These are phyloP conservation scores for Cordilura impudica DNA, from an alignment of 2,888 invertebrate species.

Conservation along the genomic window DNA sequence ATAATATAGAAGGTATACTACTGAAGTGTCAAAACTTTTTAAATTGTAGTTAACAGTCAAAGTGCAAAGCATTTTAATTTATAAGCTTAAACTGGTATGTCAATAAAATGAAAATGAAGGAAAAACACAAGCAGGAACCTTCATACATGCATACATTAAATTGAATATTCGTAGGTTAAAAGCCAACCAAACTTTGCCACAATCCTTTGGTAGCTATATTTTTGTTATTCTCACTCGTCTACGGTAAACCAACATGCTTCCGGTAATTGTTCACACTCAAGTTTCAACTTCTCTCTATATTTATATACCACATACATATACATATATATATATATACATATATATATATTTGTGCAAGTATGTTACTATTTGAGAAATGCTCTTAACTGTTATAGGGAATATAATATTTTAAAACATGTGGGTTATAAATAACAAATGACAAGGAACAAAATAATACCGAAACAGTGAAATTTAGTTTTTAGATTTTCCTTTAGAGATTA, in stretches of 20 bases:
- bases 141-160: slow-evolving; percentile 25
- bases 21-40: slow-evolving; percentile 49
- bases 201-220: slow-evolving; percentile 23
- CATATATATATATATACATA: too few species aligned
- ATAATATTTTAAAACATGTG: slow-evolving; percentile 48
- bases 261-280: slow-evolving; percentile 60
- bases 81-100: slow-evolving; percentile 37
- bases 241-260: slow-evolving; percentile 46
- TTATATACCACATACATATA: too few species aligned
- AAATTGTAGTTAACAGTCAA: slow-evolving; percentile 51
- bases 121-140: slow-evolving; percentile 1
- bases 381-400: too few species aligned
- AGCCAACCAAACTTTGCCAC: slow-evolving; percentile 28
- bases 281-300: neutral
- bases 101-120: slow-evolving; percentile 31
- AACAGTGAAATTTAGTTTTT: slow-evolving; percentile 6
- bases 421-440: slow-evolving; percentile 53
- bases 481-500: slow-evolving; percentile 46
- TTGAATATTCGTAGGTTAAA: slow-evolving; percentile 29
- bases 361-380: too few species aligned
- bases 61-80: slow-evolving; percentile 43
- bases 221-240: neutral
- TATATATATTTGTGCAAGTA: too few species aligned
- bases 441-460: slow-evolving; percentile 1
- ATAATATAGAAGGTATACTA: neutral